Evolutionary conservation across 2,888 invertebrate species (phyloP), one percentile per base, ranked within the genome.

Genomic region (Pristionchus arcanus): DNA sequence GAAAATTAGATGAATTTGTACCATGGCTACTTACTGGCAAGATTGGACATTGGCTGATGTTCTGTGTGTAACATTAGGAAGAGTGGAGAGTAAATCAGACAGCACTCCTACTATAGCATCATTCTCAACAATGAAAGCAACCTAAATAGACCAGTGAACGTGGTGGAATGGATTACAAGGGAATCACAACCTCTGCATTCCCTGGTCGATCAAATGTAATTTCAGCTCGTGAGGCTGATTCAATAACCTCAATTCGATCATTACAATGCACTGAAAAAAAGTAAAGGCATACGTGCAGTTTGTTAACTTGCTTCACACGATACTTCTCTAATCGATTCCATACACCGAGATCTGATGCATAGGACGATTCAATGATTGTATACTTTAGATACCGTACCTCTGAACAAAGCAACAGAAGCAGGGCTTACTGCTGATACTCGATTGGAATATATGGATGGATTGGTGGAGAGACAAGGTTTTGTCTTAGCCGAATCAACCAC

Each of bases 91-190:
- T 68, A 92, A 91, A 31, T 96, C 96, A 93, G 97, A 97, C 21
- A 97, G 96, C 0, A 97, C 97, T 94, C 97, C 96, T 4, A 97
- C 95, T 83, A 98, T 96, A 11, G 98, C 96, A 96, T 98, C 97
- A 96, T 98, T 99, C 96, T 99, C 99, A 25, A 98, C 97, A 92
- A 99, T 97, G 95, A 97, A 98, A 0, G 98, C 98, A 2, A 99
- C 71, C 87, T 87, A n/a, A 59, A 63, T 63, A 63, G 9, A 74
- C 37, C 34, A 74, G 7, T n/a, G 19, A 55, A 55, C 5, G 53
- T 25, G 19, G 49, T 28, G 3, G 15, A 28, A n/a, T 16, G 34
- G 31, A 21, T 59, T 16, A 34, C 25, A 59, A 25, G 55, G 11
- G 71, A 71, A 84, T n/a, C 11, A 13, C 16, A 63, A 87, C 89